Evolutionary conservation across 2,888 invertebrate species (phyloP).

Genomic region (Habrosyne pyritoides): DNA sequence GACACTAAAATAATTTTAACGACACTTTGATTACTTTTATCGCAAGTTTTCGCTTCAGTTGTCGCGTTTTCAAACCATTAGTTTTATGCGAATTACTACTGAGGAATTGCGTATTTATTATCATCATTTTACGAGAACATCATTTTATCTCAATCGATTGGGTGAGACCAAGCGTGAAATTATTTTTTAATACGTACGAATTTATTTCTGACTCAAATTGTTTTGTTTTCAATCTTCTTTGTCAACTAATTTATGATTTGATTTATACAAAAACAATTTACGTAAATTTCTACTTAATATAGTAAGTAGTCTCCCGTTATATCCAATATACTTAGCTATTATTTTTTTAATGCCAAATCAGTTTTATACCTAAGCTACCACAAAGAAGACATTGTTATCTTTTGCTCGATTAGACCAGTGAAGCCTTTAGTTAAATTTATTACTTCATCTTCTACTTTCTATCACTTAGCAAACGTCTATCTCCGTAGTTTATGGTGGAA

Average conservation of each 20-base stretch:
- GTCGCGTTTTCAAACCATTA: constrained; percentile 79
- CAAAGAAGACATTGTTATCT: background rate
- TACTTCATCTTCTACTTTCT: background rate
- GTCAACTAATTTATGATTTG: background rate
- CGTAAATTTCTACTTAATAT: no score
- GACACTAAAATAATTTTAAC: constrained; percentile 78
- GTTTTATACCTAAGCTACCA: no score
- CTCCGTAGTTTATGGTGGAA: background rate
- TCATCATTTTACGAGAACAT: constrained; percentile 45
- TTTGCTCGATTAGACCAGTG: background rate
- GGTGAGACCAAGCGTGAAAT: constrained; percentile 40
- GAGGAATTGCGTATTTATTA: constrained; percentile 77
- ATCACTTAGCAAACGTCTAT: background rate
- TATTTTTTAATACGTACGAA: constrained; percentile 27
- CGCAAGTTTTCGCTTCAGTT: constrained; percentile 78
- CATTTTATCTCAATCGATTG: constrained; percentile 45
- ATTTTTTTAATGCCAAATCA: no score
- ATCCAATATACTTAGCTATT: no score
- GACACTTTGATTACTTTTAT: constrained; percentile 83
- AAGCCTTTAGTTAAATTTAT: background rate
- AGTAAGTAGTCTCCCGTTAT: no score
- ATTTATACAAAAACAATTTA: background rate
- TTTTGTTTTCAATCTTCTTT: background rate
- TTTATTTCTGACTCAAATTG: background rate
- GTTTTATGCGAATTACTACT: constrained; percentile 80